phyloP scores from a whole-genome alignment of 2,113 vertebrate genomes.

The Clarias macrocephalus region DNA sequence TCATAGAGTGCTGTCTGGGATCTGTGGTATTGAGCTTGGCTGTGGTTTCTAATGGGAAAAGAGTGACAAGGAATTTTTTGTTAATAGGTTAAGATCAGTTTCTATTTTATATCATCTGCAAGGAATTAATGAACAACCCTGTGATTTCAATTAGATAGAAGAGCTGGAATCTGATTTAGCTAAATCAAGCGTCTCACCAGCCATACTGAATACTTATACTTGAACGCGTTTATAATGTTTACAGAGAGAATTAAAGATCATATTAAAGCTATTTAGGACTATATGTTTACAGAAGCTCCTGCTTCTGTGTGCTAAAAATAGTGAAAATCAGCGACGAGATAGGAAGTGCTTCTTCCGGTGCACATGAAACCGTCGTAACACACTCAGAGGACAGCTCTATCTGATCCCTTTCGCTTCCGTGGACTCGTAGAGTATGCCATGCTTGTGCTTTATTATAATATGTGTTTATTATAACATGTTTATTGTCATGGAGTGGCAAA shows the following conservation, averaged over 20 bases:
- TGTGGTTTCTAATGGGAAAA: background rate
- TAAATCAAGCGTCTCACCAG: background rate
- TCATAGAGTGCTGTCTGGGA: background rate
- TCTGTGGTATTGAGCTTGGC: background rate
- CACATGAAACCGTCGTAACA: too few species aligned
- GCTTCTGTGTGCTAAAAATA: background rate
- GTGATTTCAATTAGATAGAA: background rate
- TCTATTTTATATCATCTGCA: background rate
- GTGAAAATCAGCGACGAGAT: background rate
- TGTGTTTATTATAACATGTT: too few species aligned
- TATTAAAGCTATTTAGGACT: background rate
- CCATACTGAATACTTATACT: too few species aligned
- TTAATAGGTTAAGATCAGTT: background rate
- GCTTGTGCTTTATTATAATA: background rate
- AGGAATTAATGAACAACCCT: background rate
- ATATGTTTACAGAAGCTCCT: background rate
- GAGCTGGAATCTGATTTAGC: background rate
- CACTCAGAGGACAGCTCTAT: too few species aligned
- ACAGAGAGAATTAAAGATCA: background rate
- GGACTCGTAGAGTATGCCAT: too few species aligned
- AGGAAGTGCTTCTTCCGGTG: too few species aligned
- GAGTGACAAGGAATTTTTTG: too few species aligned
- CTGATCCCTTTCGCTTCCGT: too few species aligned
- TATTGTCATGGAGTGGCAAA: background rate
- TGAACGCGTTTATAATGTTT: background rate